Evolutionary conservation across 2,888 invertebrate species (phyloP), one percentile per base, ranked within the genome.

Genomic region (Cactoblastis cactorum): DNA sequence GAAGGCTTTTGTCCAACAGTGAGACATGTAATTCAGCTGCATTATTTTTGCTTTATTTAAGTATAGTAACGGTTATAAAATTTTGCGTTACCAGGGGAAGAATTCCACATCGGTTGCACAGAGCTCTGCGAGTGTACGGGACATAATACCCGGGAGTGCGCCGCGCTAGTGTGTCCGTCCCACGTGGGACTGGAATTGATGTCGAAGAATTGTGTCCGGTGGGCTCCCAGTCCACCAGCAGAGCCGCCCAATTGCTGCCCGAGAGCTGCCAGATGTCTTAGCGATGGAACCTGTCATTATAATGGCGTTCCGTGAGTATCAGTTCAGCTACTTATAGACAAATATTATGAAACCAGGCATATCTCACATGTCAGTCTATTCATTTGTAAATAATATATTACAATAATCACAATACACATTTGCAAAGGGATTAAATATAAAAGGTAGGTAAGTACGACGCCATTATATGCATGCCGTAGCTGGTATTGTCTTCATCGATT

Each of bases 111-210:
- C 63, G 95, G 94, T 11, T 97, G 97, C 72, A 91, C 94, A 9
- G 92, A 94, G 45, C 90, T 95, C 12, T 97, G 97, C 73, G 91
- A 93, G 51, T 97, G 97, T 70, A 91, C 92, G 1, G 91, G 92
- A 1, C 87, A 90, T 0, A 94, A 61, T 59, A 81, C 66, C 22
- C 91, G 93, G 0, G 94, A 95, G 58, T 97, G 97, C 69, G 92
- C 94, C 0, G 93, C 94, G 38, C 90, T 97, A 19, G 93, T 95
- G 56, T 97, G 97, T 93, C 97, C 57, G 0, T 94, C 95, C 0
- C 94, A 94, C 63, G 96, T 95, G 55, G 96, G 96, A 0, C 83
- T 96, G n/a, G 96, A 97, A 69, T 92, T 96, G 5, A 80, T 96
- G 41, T 95, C 96, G 67, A 94, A 96, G 0, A 92, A 94, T 54